These are phyloP conservation scores for Rhyacichthys aspro DNA, from an alignment of 2,797 vertebrate genomes.

Conservation along the genomic window DNA sequence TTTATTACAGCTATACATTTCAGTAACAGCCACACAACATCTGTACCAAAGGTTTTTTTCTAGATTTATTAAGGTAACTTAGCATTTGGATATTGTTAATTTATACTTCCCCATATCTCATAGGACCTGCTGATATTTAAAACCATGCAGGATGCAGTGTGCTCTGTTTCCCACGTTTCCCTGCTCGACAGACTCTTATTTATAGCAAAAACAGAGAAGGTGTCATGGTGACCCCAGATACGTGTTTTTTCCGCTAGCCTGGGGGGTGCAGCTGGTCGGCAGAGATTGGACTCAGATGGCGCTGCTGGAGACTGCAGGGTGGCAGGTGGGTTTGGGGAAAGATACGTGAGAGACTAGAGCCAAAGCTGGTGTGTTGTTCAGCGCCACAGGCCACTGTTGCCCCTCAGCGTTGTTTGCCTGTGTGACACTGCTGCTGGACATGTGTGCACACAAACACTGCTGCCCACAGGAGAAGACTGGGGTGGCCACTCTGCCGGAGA, in stretches of 20 bases:
- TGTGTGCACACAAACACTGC: neutral
- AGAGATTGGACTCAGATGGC: conserved; percentile 71
- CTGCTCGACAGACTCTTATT: conserved; percentile 47
- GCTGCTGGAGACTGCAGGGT: conserved; percentile 43
- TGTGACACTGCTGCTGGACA: conserved; percentile 3
- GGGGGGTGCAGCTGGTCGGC: conserved; percentile 61
- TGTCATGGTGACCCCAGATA: conserved; percentile 54
- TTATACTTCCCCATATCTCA: too few relatives aligned
- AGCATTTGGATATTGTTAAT: too few relatives aligned
- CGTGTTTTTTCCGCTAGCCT: conserved; percentile 32
- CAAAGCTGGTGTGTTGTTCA: conserved; percentile 38
- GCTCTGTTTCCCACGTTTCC: conserved; percentile 15
- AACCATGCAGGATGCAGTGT: neutral
- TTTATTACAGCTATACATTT: too few relatives aligned
- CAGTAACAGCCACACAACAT: too few relatives aligned
- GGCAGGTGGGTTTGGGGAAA: conserved; percentile 18
- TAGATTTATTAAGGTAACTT: too few relatives aligned
- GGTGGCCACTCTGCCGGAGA: conserved; percentile 1
- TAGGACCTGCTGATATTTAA: too few relatives aligned
- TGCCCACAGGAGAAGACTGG: neutral
- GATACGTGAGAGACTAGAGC: conserved; percentile 32
- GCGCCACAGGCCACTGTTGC: conserved; percentile 38
- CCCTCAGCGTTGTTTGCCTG: conserved; percentile 26
- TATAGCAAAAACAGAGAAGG: conserved; percentile 46
- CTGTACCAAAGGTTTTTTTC: too few relatives aligned